Percentiles rank a stretch among this genome's conserved stretches.
phyloP scores from a whole-genome alignment of 2,888 invertebrate species.

The Antheraea assamensis region DNA sequence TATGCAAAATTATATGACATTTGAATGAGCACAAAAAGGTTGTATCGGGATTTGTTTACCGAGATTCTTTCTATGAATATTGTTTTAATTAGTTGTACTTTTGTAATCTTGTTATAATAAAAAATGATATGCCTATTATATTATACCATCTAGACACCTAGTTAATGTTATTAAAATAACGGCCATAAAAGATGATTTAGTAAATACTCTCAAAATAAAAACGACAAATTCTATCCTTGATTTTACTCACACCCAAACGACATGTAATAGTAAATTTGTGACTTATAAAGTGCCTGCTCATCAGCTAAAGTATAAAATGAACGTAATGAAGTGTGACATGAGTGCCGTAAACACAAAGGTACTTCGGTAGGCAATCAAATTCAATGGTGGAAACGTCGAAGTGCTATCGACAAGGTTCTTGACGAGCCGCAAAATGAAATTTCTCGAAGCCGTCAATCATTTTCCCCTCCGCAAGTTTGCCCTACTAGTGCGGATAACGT shows the following conservation, averaged over 20 bases:
- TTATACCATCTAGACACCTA: neutral
- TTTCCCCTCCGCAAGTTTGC: conserved; percentile 66
- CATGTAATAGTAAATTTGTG: neutral
- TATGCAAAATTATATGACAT: conserved; percentile 82
- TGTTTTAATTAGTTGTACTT: conserved; percentile 16
- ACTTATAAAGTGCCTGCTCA: conserved; percentile 5
- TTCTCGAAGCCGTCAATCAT: conserved; percentile 79
- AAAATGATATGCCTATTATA: no score
- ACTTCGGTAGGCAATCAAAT: conserved; percentile 65
- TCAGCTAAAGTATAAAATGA: conserved; percentile 46
- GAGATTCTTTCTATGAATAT: conserved; percentile 30
- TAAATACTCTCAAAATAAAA: neutral
- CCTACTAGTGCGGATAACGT: conserved; percentile 49
- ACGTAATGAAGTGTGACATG: conserved; percentile 68
- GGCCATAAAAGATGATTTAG: neutral
- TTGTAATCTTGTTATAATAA: no score
- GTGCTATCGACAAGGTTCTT: conserved; percentile 67
- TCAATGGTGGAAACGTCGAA: conserved; percentile 55
- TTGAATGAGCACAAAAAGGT: conserved; percentile 78
- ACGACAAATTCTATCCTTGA: neutral
- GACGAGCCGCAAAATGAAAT: conserved; percentile 81
- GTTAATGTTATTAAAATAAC: neutral
- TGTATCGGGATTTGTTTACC: conserved; percentile 68
- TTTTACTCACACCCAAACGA: neutral
- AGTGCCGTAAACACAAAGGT: conserved; percentile 64